phyloP scores from a whole-genome alignment of 2,888 invertebrate genomes.

The Athripsodes cinereus region DNA sequence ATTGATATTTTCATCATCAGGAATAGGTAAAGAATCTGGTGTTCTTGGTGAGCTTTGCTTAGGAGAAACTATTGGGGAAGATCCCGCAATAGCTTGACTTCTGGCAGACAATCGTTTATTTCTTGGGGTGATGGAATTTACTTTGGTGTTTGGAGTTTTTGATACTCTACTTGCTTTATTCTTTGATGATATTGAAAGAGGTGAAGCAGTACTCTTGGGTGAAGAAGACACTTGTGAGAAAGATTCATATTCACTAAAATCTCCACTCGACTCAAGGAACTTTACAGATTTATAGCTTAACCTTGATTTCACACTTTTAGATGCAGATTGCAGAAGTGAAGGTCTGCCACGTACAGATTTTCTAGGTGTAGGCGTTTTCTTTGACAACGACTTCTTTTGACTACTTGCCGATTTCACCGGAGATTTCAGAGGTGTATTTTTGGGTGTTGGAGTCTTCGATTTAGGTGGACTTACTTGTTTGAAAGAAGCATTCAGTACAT shows the following conservation, averaged over 20 bases:
- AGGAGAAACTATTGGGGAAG: slow-evolving; percentile 25
- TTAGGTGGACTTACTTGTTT: no score
- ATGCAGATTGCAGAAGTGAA: background rate
- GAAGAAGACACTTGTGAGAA: background rate
- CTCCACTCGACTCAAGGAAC: background rate
- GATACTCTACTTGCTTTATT: background rate
- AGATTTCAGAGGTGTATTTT: background rate
- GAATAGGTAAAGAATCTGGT: slow-evolving; percentile 5
- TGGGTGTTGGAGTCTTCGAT: no score
- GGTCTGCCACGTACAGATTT: background rate
- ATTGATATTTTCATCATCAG: slow-evolving; percentile 12
- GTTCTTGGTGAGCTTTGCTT: slow-evolving; percentile 17
- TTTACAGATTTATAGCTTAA: background rate
- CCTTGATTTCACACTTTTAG: background rate
- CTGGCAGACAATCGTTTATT: background rate
- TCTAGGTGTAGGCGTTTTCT: background rate
- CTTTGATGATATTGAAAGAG: background rate
- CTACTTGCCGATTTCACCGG: background rate
- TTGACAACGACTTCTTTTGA: background rate
- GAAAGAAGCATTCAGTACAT: background rate
- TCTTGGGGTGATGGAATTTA: background rate
- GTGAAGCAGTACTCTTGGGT: background rate
- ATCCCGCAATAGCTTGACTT: background rate
- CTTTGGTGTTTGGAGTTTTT: background rate
- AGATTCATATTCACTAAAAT: background rate